These are phyloP conservation scores for Syndactyla subalaris DNA, from an alignment of 2,797 vertebrate genomes.

Conservation along the genomic window DNA sequence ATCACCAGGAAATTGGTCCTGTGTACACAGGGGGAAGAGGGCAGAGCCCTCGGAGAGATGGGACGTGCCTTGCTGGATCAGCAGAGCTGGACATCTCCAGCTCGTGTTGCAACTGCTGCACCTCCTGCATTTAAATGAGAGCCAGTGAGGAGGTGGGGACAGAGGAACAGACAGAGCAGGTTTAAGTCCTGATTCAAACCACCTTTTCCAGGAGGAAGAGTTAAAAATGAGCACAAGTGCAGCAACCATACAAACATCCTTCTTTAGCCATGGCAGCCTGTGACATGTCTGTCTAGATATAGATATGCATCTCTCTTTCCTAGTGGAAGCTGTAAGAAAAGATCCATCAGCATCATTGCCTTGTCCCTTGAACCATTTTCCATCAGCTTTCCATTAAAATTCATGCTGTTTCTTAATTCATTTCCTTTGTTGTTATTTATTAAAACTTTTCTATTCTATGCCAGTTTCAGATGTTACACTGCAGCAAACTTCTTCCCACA, in stretches of 20 bases:
- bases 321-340: not conserved
- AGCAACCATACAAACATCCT: not conserved
- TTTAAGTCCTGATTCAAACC: not conserved
- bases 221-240: not conserved
- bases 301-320: not conserved
- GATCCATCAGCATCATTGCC: not conserved
- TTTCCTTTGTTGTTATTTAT: not conserved
- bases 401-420: not conserved
- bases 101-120: fast-evolving
- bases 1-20: fast-evolving
- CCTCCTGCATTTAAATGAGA: fast-evolving
- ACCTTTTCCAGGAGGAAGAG: not conserved
- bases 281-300: fast-evolving
- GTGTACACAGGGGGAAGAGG: not conserved
- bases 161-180: not conserved
- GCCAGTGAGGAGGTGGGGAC: not conserved
- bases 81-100: not conserved
- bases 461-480: not conserved
- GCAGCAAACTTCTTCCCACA: not conserved
- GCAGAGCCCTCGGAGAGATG: not conserved
- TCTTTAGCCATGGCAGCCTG: not conserved
- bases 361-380: not conserved
- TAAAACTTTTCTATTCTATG: not conserved
- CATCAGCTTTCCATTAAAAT: not conserved
- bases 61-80: fast-evolving